Conservation (phyloP, 2,113 vertebrate species). For the Zingel zingel region DNA sequence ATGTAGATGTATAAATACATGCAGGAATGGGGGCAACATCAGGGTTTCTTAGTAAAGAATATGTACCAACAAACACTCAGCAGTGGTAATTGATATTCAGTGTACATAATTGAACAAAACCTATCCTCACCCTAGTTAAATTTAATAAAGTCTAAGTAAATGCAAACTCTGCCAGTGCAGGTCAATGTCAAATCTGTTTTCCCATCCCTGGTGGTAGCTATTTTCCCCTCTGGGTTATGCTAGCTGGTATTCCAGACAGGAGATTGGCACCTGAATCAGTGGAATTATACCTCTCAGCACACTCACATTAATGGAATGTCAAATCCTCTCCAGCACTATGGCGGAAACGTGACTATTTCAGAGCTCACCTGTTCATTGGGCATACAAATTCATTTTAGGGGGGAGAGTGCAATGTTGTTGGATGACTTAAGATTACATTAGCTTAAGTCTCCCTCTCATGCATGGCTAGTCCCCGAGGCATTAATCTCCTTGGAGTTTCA, state of each 20-base stretch:
- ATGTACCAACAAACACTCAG: slow-evolving; percentile 40
- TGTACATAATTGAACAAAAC: slow-evolving; percentile 55
- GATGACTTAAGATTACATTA: slow-evolving; percentile 74
- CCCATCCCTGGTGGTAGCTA: slow-evolving; percentile 48
- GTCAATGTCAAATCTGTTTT: slow-evolving; percentile 69
- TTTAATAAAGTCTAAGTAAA: slow-evolving; percentile 71
- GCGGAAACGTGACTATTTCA: slow-evolving; percentile 66
- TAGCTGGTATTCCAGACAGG: slow-evolving; percentile 60
- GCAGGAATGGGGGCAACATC: slow-evolving; percentile 22
- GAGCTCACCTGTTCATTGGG: slow-evolving; percentile 69
- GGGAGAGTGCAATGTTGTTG: slow-evolving; percentile 63
- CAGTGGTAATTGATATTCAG: slow-evolving; percentile 56
- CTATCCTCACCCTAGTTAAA: slow-evolving; percentile 51
- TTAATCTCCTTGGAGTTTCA: slow-evolving; percentile 72
- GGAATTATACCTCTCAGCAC: slow-evolving; percentile 75
- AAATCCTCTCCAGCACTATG: slow-evolving; percentile 62
- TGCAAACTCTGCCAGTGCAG: slow-evolving; percentile 46
- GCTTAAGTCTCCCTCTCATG: slow-evolving; percentile 68
- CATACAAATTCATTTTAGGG: slow-evolving; percentile 72
- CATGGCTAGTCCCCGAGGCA: slow-evolving; percentile 68
- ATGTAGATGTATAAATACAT: slow-evolving; percentile 14
- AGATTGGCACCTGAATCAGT: slow-evolving; percentile 74
- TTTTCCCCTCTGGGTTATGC: slow-evolving; percentile 54
- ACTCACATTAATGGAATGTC: slow-evolving; percentile 74
- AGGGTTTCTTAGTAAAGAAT: slow-evolving; percentile 10